Evolutionary conservation across 2,113 vertebrate genomes (phyloP), one percentile per base, ranked within the genome.

Genomic region (Rutilus rutilus): DNA sequence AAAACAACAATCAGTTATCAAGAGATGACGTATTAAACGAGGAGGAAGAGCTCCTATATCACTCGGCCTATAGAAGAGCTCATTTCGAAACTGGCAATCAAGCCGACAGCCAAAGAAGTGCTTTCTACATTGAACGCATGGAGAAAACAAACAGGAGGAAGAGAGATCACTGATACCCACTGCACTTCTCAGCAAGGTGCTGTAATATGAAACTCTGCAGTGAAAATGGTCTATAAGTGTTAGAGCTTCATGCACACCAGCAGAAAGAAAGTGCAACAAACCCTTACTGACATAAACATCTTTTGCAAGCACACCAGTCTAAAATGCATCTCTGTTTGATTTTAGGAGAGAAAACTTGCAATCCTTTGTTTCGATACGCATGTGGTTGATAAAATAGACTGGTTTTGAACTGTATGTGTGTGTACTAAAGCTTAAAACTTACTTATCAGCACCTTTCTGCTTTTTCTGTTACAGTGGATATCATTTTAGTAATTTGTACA

Each of bases 181-280:
- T 47, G 69, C 85, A 86, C 25, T 75, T 64, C 36, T 64, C 69
- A 57, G 80, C 60, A 76, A 84, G 76, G 60, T 75, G 82, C 78
- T 86, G 80, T 83, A 82, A 88, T 85, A 57, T 69, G 81, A 82
- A 81, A 85, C 89, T 86, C 88, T 86, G 87, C 86, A 86, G 82
- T 85, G 62, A 42, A 81, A 81, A 65, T 62, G 82, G 33, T 86
- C 54, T 78, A 14, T 59, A 65, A 81, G 59, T 81, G 60, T 81
- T 50, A 7, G 11, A 69, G 64, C 42, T 57, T 6, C 80, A 82
- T 33, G 36, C 45, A 82, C 27, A 79, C 9, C 10, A 59, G 19
- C 27, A 39, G 36, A 39, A n/a, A 7, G 3, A 45, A 39, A 79
- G 54, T 57, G 52, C 21, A 60, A 79, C 78, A 80, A 17, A 45